Evolutionary conservation across 2,797 vertebrate genomes (phyloP).

Genomic region (Numenius phaeopus): DNA sequence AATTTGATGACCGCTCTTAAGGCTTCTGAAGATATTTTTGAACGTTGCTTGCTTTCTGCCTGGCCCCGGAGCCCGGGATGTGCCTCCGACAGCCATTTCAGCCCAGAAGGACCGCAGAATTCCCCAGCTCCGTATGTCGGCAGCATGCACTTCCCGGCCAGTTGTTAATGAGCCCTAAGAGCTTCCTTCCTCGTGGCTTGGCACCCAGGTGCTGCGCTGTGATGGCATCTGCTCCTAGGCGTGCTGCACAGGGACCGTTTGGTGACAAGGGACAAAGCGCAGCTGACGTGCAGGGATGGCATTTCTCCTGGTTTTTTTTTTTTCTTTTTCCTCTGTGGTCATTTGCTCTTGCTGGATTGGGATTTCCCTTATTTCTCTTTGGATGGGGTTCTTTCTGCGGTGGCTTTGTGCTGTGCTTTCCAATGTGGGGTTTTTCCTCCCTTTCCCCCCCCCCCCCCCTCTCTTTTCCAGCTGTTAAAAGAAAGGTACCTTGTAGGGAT

Average conservation of each 20-base stretch:
- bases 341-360: background rate
- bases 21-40: background rate
- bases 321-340: background rate
- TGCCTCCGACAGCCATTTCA: background rate
- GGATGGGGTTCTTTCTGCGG: accelerated
- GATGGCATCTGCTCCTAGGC: background rate
- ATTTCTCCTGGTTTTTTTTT: background rate
- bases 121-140: accelerated
- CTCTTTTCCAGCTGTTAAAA: background rate
- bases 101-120: accelerated
- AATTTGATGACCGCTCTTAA: background rate
- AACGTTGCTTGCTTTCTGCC: background rate
- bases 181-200: background rate
- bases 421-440: background rate
- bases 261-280: background rate
- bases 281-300: background rate
- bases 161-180: background rate
- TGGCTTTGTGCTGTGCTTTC: background rate
- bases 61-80: accelerated
- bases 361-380: background rate
- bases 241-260: accelerated
- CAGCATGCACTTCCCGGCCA: accelerated
- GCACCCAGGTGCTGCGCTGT: background rate
- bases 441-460: no score
- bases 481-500: background rate